Evolutionary conservation across 2,113 vertebrate genomes (phyloP), one percentile per base, ranked within the genome.

Genomic region (Hypomesus transpacificus): DNA sequence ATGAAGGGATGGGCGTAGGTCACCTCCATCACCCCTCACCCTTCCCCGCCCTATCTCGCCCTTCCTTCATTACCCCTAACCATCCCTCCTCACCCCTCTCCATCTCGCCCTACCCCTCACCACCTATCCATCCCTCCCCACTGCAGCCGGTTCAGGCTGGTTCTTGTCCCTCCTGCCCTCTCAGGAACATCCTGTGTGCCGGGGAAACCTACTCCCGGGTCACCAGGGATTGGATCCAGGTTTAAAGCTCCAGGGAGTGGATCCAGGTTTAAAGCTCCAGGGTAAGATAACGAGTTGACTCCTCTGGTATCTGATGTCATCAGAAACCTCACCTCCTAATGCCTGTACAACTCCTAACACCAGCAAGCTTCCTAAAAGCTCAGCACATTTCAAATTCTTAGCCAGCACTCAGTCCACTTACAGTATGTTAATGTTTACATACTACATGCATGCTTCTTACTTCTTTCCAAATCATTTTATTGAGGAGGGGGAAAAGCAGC

Each of bases 341-440:
- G 21, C 18, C 20, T 16, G 14, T 26, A 2, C 16, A 24, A 61
- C 59, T 61, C 13, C 11, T 18, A 46, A 13, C 39, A 13, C 39
- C 8, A 3, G 16, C 54, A 2, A 20, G 11, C 16, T 56, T 56
- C n/a, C n/a, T 13, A 8, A 24, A 34, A 65, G 63, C 63, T 65
- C 31, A 50, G 63, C 63, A 46, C 18, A 22, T 65, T 50, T 56
- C 54, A 17, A 56, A 56, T 16, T 24, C 16, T 63, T 8, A 63
- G 34, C 26, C 28, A 8, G 17, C 46, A 66, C 24, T 62, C 60
- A 66, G 20, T 24, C 46, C 24, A 20, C 64, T 52, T 14, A 14
- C 28, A 14, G 21, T 66, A 22, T 66, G 34, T 21, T 66, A 66
- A 66, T 39, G 21, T 66, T 66, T 22, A 21, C 39, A 66, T 21